Evolutionary conservation across 53 echinoderm and acorn worm species (phyloP), one percentile per base, ranked within the genome.

Genomic region (Mesocentrotus franciscanus): DNA sequence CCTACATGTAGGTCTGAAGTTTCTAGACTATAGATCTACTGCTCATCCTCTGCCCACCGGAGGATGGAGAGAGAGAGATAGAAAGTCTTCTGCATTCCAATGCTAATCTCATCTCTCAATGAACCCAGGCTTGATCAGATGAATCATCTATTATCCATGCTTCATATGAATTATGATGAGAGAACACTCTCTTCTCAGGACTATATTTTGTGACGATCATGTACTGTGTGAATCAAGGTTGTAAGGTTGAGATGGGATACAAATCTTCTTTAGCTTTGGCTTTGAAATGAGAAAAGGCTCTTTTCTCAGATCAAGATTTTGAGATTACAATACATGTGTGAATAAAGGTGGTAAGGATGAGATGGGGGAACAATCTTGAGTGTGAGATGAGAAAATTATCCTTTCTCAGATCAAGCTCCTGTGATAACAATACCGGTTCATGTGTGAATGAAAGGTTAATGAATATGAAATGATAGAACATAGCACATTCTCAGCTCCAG

Each of bases 61-160:
- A 83, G 84, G 14, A 49, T 83, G 71, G 71, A 74, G 74, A 70
- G 18, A 72, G 74, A 12, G 29, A 11, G 29, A 74, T 8, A 74
- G 74, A 13, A 30, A 30, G 74, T 56, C 56, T 11, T 56, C 85
- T 9, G 56, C 85, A 85, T 85, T 85, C 85, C 56, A 11, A 22
- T n/a, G 10, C 85, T 85, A 85, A 85, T 85, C 85, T 55, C 42
- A 55, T 85, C 85, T 42, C 85, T 85, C 85, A 85, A 55, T 85
- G 22, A 42, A 56, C 9, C 85, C 22, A 16, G 55, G 85, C 85
- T 55, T 56, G 85, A 85, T 85, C 42, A 85, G 85, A 85, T 85
- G 85, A 85, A 85, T 85, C 85, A 85, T 56, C 85, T 85, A 85
- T 85, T 85, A 85, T 85, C 85, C 20, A 60, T 60, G 90, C 90